A percentile compares a stretch with the other conserved stretches of the same genome.
These are phyloP conservation scores for Poeciliopsis gracilis DNA, from an alignment of 2,797 vertebrate genomes.

Conservation along the genomic window DNA sequence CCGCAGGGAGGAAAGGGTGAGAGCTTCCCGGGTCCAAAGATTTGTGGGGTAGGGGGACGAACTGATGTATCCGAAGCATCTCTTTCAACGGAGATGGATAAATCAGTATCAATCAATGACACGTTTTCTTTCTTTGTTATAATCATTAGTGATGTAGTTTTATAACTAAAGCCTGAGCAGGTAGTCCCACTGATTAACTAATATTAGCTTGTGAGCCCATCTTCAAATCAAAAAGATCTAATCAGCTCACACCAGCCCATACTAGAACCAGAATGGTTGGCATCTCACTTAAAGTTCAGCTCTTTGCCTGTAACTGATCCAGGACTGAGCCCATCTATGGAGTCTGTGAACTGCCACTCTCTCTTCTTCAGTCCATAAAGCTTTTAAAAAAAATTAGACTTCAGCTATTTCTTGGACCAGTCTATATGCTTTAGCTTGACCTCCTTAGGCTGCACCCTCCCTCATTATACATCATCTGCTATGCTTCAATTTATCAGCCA, in stretches of 20 bases:
- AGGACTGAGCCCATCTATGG: neutral
- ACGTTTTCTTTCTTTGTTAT: neutral
- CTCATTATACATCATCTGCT: neutral
- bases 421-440: neutral
- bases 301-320: neutral
- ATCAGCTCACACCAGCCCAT: neutral
- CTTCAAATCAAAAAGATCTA: neutral
- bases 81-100: neutral
- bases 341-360: neutral
- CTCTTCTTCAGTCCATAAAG: neutral
- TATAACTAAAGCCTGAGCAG: too few relatives aligned
- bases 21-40: conserved; percentile 65
- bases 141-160: neutral
- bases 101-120: conserved; percentile 41
- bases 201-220: neutral
- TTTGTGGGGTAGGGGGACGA: conserved; percentile 39
- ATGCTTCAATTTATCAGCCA: neutral
- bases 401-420: neutral
- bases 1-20: conserved; percentile 69
- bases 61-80: neutral
- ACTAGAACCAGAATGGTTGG: neutral
- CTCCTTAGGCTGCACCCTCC: neutral
- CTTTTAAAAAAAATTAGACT: neutral
- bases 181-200: too few relatives aligned
- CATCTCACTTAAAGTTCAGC: neutral